Conservation (phyloP, 92 coral and sea anemone species). For the Ricordea florida region DNA sequence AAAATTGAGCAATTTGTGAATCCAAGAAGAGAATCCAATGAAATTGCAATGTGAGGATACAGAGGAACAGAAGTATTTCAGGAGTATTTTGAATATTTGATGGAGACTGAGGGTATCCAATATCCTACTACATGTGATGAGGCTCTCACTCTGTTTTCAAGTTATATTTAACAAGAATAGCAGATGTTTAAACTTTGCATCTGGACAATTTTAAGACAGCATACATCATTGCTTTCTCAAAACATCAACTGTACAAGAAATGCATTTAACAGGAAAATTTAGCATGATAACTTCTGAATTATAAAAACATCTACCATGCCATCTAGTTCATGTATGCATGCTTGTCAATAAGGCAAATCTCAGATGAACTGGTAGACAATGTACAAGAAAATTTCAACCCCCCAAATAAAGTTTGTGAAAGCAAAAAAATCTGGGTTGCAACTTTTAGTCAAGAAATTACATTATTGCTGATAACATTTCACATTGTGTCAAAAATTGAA, state of each 20-base stretch:
- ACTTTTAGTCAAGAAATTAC: background rate
- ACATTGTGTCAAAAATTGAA: background rate
- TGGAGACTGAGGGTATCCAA: slow-evolving; percentile 37
- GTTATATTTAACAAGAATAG: no score
- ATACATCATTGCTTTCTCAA: slow-evolving; percentile 11
- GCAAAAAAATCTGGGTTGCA: background rate
- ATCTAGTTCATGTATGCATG: background rate
- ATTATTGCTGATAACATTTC: background rate
- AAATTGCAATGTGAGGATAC: slow-evolving; percentile 9
- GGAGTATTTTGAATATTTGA: slow-evolving; percentile 59
- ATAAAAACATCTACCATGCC: background rate
- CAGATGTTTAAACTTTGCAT: no score
- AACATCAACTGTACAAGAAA: slow-evolving; percentile 22
- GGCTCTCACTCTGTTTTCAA: slow-evolving; percentile 53
- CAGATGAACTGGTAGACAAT: background rate
- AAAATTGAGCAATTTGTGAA: no score
- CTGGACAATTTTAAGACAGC: slow-evolving; percentile 1
- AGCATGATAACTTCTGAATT: background rate
- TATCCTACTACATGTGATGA: slow-evolving; percentile 47
- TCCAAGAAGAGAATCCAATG: slow-evolving; percentile 30
- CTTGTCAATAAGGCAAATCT: background rate
- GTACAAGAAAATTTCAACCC: background rate
- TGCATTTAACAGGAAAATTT: slow-evolving; percentile 6
- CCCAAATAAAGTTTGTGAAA: background rate
- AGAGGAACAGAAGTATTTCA: slow-evolving; percentile 35